Evolutionary conservation across 2,888 invertebrate species (phyloP).

Genomic region (Lasius platythorax): DNA sequence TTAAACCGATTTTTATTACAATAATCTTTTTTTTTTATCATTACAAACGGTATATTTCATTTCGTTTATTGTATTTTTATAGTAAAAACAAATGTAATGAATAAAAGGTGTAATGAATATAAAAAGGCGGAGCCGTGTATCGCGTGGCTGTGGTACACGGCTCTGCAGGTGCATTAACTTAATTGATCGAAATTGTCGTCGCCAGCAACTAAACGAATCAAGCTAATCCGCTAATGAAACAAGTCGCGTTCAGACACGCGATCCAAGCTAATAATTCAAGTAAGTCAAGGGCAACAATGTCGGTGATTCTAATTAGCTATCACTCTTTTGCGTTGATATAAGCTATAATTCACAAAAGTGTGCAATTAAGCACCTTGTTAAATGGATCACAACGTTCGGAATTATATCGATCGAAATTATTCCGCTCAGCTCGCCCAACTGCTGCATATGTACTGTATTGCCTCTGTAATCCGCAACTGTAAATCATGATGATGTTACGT

Average conservation of each 20-base stretch:
- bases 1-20: not conserved
- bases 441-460: not conserved
- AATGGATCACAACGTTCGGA: constrained; percentile 9
- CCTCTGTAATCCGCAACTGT: constrained; percentile 6
- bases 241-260: constrained; percentile 44
- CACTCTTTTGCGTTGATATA: not conserved
- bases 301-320: constrained; percentile 32
- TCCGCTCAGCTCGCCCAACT: not conserved
- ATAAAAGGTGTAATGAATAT: constrained; percentile 3
- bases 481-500: constrained; percentile 23
- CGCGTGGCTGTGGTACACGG: not conserved
- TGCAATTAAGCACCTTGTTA: constrained; percentile 28
- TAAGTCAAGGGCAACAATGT: constrained; percentile 1
- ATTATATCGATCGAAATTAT: constrained; percentile 1
- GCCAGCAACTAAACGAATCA: constrained; percentile 47
- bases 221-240: constrained; percentile 59
- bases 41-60: not conserved
- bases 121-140: constrained; percentile 26
- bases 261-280: constrained; percentile 40
- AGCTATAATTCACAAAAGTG: not conserved
- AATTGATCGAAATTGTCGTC: constrained; percentile 52
- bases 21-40: constrained; percentile 16
- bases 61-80: not conserved
- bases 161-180: constrained; percentile 37
- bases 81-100: not conserved